Evolutionary conservation across 1,140 invertebrate genomes (phyloP).

Genomic region (Panagrolaimus sp.): DNA sequence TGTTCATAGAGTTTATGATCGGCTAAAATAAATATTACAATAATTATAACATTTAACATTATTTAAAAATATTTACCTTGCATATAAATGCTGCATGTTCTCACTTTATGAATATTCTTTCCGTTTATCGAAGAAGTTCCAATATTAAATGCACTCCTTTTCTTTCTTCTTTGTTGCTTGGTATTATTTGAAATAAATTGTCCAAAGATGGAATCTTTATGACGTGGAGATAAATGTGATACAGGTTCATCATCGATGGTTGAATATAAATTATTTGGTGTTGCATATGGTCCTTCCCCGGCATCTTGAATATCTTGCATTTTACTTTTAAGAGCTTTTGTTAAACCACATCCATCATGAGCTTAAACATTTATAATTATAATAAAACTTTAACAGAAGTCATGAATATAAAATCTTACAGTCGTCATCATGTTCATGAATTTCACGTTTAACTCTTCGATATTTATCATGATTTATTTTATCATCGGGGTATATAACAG

Average conservation of each 20-base stretch:
- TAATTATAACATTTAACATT: conserved; percentile 55
- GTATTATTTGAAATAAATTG: neutral
- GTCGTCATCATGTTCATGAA: conserved; percentile 23
- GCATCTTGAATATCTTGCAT: neutral
- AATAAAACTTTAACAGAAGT: conserved; percentile 70
- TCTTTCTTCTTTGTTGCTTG: neutral
- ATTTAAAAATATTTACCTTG: conserved; percentile 68
- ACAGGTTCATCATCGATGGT: conserved; percentile 64
- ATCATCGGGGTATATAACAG: conserved; percentile 86
- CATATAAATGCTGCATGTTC: conserved; percentile 86
- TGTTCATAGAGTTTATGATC: conserved; percentile 94
- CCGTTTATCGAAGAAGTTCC: conserved; percentile 65
- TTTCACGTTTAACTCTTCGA: conserved; percentile 65
- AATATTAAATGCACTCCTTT: conserved; percentile 60
- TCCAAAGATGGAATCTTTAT: neutral
- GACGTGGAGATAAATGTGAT: neutral
- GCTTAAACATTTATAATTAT: conserved; percentile 65
- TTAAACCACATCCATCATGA: conserved; percentile 75
- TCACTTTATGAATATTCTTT: conserved; percentile 54
- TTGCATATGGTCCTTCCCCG: neutral
- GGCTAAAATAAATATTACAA: conserved; percentile 92
- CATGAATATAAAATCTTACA: conserved; percentile 13
- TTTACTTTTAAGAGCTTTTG: conserved; percentile 35
- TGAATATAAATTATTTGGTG: neutral
- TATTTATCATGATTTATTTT: conserved; percentile 81